Conservation (phyloP, 2,113 vertebrate genomes). For the Ammodytes marinus region DNA sequence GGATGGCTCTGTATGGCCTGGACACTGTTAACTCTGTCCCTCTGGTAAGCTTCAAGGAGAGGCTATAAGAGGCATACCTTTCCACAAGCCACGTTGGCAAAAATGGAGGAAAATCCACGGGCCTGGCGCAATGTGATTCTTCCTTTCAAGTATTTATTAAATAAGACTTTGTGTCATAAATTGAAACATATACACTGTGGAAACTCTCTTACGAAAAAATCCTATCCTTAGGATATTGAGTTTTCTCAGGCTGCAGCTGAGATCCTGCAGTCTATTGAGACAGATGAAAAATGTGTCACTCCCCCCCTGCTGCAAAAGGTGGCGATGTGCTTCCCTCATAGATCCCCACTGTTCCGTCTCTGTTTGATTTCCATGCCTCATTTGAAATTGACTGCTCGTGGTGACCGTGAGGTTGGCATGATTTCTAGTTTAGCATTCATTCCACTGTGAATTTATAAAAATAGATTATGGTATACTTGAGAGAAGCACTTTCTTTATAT, state of each 20-base stretch:
- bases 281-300: slow-evolving; percentile 64
- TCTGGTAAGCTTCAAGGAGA: slow-evolving; percentile 75
- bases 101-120: slow-evolving; percentile 42
- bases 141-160: slow-evolving; percentile 76
- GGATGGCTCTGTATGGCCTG: slow-evolving; percentile 72
- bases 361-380: slow-evolving; percentile 61
- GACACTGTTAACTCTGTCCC: slow-evolving; percentile 76
- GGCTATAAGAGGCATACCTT: slow-evolving; percentile 55
- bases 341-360: slow-evolving; percentile 48
- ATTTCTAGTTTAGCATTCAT: slow-evolving; percentile 53
- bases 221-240: slow-evolving; percentile 70
- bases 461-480: not conserved
- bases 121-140: slow-evolving; percentile 50
- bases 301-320: slow-evolving; percentile 47
- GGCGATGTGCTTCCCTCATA: slow-evolving; percentile 47
- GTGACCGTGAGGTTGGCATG: slow-evolving; percentile 42
- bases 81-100: slow-evolving; percentile 32
- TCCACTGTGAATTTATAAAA: slow-evolving; percentile 31
- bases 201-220: slow-evolving; percentile 72
- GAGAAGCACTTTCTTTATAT: not conserved
- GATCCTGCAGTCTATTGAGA: slow-evolving; percentile 52
- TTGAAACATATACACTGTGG: slow-evolving; percentile 68
- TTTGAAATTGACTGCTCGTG: slow-evolving; percentile 56
- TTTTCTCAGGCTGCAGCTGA: slow-evolving; percentile 73
- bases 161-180: slow-evolving; percentile 67